Evolutionary conservation across 2,797 vertebrate species (phyloP), one percentile per base, ranked within the genome.

Genomic region (Helarctos malayanus): DNA sequence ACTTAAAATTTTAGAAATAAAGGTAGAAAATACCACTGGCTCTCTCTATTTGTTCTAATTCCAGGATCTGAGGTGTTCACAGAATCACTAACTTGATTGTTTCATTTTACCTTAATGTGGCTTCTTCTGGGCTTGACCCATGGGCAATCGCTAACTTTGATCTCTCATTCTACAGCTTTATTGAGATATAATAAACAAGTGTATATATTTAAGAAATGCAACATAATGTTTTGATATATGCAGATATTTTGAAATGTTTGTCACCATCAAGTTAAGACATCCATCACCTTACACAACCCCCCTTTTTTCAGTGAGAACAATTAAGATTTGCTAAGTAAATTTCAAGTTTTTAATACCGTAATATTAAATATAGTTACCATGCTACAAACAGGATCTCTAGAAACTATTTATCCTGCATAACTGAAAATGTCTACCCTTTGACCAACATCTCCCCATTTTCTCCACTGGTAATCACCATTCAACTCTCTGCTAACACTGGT

Each of bases 61-160:
- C 29, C 25, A 57, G n/a, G 5, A 5, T 82, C 18, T 65, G 16
- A 32, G 10, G 6, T 71, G 12, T 78, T 83, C 6, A 3, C 7
- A 54, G 18, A 7, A 32, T 78, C 5, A 38, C 7, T 35, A 38
- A 95, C 5, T 65, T 32, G 12, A 35, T 16, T 92, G 1, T 38
- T 4, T 49, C 15, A 25, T 79, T 25, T 52, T 86, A 49, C 2
- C 4, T 3, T 19, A 13, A 83, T 94, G 35, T 47, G 8, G 5
- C 15, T 59, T 96, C 25, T 23, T 1, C 1, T 54, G 6, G 12
- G 6, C 35, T 32, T 13, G 32, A 38, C 41, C 14, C 18, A 9
- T 27, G 2, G 1, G 0, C 2, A 65, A 29, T 41, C 6, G 49
- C 21, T 49, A 75, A 21, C 1, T 2, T 15, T n/a, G 4, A 47